These are phyloP conservation scores for Arion vulgaris DNA, from an alignment of 1,140 invertebrate species.

Conservation along the genomic window DNA sequence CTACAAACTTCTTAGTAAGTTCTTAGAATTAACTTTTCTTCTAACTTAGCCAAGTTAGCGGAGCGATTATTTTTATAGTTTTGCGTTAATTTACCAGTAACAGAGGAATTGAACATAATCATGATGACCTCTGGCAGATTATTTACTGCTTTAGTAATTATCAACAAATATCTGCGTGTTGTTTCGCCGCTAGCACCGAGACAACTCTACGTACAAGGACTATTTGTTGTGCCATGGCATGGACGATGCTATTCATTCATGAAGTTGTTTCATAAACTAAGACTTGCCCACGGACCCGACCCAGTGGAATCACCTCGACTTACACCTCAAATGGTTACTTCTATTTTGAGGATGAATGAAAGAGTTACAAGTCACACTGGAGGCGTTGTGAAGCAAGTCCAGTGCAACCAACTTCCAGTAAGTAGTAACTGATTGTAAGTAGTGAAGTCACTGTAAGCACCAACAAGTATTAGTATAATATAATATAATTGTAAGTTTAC, in stretches of 20 bases:
- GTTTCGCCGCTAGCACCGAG: not conserved
- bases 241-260: constrained; percentile 16
- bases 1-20: too few species aligned
- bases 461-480: too few species aligned
- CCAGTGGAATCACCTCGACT: constrained; percentile 55
- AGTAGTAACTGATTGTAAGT: not conserved
- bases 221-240: not conserved
- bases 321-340: constrained; percentile 63
- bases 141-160: not conserved
- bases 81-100: too few species aligned
- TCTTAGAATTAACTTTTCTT: too few species aligned
- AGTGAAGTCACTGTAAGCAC: too few species aligned
- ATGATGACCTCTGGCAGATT: constrained; percentile 1
- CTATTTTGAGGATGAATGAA: constrained; percentile 61
- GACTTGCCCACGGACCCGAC: constrained; percentile 42
- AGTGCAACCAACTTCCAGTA: constrained; percentile 88
- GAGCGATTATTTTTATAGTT: too few species aligned
- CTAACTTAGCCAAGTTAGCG: too few species aligned
- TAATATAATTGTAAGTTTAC: too few species aligned
- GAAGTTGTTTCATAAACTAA: constrained; percentile 32
- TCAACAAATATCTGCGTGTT: not conserved
- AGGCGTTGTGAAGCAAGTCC: constrained; percentile 76
- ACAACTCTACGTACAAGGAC: not conserved
- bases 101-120: too few species aligned
- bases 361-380: constrained; percentile 47